Base-by-base conservation (phyloP, 2,113 vertebrate genomes). In the Datnioides undecimradiatus region DNA sequence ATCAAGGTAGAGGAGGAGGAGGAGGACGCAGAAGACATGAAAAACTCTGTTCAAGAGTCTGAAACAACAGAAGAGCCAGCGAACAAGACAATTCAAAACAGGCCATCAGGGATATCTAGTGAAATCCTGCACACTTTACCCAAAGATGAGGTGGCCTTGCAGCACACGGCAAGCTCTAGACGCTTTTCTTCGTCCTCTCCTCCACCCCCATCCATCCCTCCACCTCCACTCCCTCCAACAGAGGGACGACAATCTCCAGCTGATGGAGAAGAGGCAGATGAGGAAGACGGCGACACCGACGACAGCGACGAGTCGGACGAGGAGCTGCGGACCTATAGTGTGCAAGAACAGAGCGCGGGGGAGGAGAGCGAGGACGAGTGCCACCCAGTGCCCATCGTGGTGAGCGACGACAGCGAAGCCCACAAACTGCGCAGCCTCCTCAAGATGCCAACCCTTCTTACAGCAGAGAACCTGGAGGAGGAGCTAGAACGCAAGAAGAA, bases 241-340 rank as follows among this genome's bases (percentile, higher is more conserved):
- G 90, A 88, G 60, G 6, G 72, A 73, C 73, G 86, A 21, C 43
- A 70, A 2, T 82, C 88, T 77, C 81, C 6, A 1, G 92, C 77
- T 8, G 73, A 92, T 3, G 92, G 33, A 1, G 94, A 94, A 21
- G 96, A 96, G 71, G 93, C 80, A 0, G 96, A 97, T 33, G 93
- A 96, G 34, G 97, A 97, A 12, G 96, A 96, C 23, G 96, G 94
- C 0, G 96, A 97, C 86, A 96, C 95, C 0, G 97, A 97, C 0
- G 97, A 99, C 90, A 99, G 97, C 0, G 97, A 98, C 0, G 97
- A 97, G 77, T 98, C 97, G 0, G 98, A 99, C 0, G 98, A 99
- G 85, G 97, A 98, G 59, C 94, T 97, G 40, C 92, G 95, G 48
- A 94, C 89, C 77, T 97, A 97, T 90, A 95, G 95, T 73, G 87